Conservation (phyloP, 2,797 vertebrate species). For the Acanthiza pusilla region DNA sequence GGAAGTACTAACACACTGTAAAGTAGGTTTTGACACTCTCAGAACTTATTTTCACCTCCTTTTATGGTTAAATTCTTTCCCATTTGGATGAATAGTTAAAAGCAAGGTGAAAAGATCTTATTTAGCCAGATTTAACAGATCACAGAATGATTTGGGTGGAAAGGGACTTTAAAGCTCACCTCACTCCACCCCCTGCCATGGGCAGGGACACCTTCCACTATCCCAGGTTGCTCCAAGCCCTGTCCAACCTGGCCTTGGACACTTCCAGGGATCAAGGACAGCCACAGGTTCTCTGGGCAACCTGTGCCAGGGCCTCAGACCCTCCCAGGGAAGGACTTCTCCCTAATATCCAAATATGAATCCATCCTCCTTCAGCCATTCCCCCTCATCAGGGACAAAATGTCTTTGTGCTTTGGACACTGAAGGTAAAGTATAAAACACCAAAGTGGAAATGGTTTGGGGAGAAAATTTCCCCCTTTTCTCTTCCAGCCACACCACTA, state of each 20-base stretch:
- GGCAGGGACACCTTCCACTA: background rate
- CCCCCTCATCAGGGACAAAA: background rate
- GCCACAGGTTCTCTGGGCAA: background rate
- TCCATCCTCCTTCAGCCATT: background rate
- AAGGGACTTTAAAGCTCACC: background rate
- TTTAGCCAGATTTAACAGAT: background rate
- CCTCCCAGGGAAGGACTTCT: background rate
- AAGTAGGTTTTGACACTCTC: background rate
- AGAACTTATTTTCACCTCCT: background rate
- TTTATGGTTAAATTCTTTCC: background rate
- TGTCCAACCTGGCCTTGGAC: accelerated
- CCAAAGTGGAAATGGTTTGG: background rate
- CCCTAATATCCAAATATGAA: background rate
- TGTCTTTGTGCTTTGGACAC: background rate
- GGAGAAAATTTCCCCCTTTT: background rate
- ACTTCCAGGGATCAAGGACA: background rate
- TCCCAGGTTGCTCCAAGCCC: accelerated
- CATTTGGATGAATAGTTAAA: background rate
- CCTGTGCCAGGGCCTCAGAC: background rate
- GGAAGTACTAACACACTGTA: background rate
- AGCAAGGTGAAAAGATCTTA: background rate
- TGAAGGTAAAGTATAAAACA: background rate
- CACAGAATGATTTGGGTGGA: background rate
- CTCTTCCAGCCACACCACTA: background rate
- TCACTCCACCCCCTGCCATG: background rate